Evolutionary conservation across 2,888 invertebrate species (phyloP).

Genomic region (Cynaeus angustus): DNA sequence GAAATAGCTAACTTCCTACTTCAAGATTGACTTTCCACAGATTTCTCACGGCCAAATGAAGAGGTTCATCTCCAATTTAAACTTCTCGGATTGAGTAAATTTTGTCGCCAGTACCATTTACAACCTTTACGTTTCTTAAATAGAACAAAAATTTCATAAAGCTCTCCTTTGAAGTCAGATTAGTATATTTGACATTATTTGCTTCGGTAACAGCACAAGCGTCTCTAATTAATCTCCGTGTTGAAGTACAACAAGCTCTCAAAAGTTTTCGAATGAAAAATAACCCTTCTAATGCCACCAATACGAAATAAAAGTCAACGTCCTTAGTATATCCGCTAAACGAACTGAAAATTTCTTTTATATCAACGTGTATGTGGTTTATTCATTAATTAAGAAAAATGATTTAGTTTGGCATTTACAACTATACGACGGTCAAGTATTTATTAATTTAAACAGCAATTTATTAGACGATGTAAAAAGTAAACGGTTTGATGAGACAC

Average conservation of each 20-base stretch:
- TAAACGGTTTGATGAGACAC: constrained; percentile 46
- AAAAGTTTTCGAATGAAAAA: constrained; percentile 11
- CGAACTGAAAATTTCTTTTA: constrained; percentile 7
- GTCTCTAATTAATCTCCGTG: constrained; percentile 16
- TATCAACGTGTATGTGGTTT: neutral
- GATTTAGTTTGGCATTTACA: constrained; percentile 28
- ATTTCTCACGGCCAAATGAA: no score
- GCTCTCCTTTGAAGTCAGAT: constrained; percentile 13
- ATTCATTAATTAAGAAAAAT: constrained; percentile 30
- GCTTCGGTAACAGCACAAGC: constrained; percentile 11
- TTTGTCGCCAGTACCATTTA: no score
- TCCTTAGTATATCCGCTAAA: constrained; percentile 12
- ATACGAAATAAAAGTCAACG: constrained; percentile 29
- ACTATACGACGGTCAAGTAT: constrained; percentile 20
- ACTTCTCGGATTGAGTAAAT: no score
- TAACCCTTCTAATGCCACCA: constrained; percentile 7
- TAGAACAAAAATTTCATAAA: neutral
- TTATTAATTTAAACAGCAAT: constrained; percentile 45
- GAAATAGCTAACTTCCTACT: no score
- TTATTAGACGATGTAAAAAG: constrained; percentile 41
- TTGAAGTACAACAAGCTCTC: constrained; percentile 8
- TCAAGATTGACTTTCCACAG: no score
- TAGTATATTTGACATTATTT: constrained; percentile 22
- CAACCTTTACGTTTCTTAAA: neutral
- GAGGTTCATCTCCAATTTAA: no score